Evolutionary conservation across 2,888 invertebrate genomes (phyloP), one percentile per base, ranked within the genome.

Genomic region (Linnaemya tessellans): DNA sequence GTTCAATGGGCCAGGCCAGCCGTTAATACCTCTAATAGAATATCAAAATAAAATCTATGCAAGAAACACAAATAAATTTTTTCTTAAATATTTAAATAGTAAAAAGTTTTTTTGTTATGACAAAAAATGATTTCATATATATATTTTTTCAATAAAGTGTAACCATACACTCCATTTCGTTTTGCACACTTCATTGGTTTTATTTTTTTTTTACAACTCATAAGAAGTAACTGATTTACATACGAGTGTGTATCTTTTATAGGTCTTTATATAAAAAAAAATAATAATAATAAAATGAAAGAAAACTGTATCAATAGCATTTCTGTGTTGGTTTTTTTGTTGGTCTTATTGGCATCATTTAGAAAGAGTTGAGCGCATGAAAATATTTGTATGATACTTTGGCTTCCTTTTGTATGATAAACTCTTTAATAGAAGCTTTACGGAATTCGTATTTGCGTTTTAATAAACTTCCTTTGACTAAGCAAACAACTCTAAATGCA

Each of bases 291-390:
- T n/a, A n/a, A 13, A 5, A 20, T 22, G 15, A 49, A 49, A 49
- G 15, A n/a, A 46, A 49, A 15, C 0, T 0, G 8, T 65, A 18
- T 73, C 46, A 60, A 13, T 54, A 30, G 46, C n/a, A 64, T 43
- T 64, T n/a, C n/a, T n/a, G n/a, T n/a, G n/a, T n/a, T n/a, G n/a
- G n/a, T n/a, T n/a, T n/a, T n/a, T n/a, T 60, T 3, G 0, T 38
- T 60, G 2, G 22, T 51, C 18, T 38, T 43, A 74, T 62, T 74
- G 60, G 8, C 51, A 25, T 51, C 51, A 25, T 51, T 25, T 58
- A 38, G 20, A 22, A 15, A 22, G n/a, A n/a, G 10, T 62, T 58
- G 1, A 46, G 15, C 13, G 8, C 1, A 35, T 8, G 20, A 5
- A 46, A 35, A 20, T 30, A 15, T 22, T 8, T 54, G 13, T 15